Conservation (phyloP, 2,113 vertebrate species). For the Lophotis ruficrista region DNA sequence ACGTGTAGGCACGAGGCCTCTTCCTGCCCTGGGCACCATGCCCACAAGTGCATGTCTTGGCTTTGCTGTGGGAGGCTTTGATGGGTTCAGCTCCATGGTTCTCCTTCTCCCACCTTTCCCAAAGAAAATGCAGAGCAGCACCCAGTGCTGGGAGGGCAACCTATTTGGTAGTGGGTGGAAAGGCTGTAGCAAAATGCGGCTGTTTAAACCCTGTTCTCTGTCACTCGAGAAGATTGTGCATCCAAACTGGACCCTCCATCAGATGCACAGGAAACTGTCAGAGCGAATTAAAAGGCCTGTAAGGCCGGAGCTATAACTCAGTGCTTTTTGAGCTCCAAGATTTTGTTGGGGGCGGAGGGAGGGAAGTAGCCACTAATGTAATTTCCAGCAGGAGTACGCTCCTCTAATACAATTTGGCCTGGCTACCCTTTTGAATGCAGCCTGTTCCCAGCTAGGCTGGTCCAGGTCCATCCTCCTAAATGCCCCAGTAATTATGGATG, state of each 20-base stretch:
- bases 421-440: constrained; percentile 26
- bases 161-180: not conserved
- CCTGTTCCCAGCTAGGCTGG: constrained; percentile 31
- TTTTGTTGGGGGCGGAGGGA: not conserved
- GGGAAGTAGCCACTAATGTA: constrained; percentile 29
- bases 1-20: accelerated
- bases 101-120: not conserved
- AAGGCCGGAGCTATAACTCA: constrained; percentile 56
- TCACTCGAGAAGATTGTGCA: not conserved
- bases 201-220: not conserved
- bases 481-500: constrained; percentile 19
- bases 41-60: not conserved
- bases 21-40: not conserved
- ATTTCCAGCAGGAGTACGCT: constrained; percentile 60
- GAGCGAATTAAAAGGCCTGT: constrained; percentile 58
- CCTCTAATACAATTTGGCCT: constrained; percentile 79
- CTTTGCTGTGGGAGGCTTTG: not conserved
- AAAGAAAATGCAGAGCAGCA: not conserved
- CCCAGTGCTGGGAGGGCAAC: not conserved
- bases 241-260: not conserved
- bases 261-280: constrained; percentile 28
- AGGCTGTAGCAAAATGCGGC: not conserved
- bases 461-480: constrained; percentile 28
- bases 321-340: constrained; percentile 61
- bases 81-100: not conserved